Conservation (phyloP, 2,797 vertebrate genomes). For the Hippocampus kuda region DNA sequence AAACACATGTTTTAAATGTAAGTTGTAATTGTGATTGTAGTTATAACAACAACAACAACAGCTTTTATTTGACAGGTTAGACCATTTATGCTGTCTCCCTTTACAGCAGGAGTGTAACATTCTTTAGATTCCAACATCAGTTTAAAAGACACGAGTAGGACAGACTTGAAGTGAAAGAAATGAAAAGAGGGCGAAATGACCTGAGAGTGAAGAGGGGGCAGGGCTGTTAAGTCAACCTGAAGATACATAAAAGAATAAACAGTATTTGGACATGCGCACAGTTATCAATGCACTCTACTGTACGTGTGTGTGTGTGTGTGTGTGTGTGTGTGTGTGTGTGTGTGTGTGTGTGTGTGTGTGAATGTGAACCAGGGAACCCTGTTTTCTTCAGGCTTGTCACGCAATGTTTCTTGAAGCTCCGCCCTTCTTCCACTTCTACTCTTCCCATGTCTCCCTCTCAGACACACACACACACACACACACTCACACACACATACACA, state of each 20-base stretch:
- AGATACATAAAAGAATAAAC: conserved; percentile 1
- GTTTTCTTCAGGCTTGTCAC: conserved; percentile 15
- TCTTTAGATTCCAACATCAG: too few relatives aligned
- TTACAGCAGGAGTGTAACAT: background rate
- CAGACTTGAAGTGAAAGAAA: background rate
- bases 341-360: conserved; percentile 15
- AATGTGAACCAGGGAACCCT: conserved; percentile 7
- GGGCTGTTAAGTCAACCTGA: background rate
- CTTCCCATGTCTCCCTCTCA: background rate
- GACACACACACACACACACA: conserved; percentile 3
- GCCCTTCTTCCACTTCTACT: conserved; percentile 19
- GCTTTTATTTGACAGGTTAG: background rate
- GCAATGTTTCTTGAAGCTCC: conserved; percentile 16
- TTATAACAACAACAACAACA: background rate
- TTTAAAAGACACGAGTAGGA: background rate
- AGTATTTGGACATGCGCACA: conserved; percentile 4
- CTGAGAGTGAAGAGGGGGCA: background rate
- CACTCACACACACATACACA: conserved; percentile 20
- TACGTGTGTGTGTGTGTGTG: conserved; percentile 13
- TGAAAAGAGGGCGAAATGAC: background rate
- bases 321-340: conserved; percentile 19
- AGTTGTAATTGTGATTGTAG: background rate
- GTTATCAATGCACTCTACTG: background rate
- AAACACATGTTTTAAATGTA: background rate
- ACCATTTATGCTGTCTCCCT: background rate